phyloP scores from a whole-genome alignment of 2,888 invertebrate species.

The Seladonia tumulorum region DNA sequence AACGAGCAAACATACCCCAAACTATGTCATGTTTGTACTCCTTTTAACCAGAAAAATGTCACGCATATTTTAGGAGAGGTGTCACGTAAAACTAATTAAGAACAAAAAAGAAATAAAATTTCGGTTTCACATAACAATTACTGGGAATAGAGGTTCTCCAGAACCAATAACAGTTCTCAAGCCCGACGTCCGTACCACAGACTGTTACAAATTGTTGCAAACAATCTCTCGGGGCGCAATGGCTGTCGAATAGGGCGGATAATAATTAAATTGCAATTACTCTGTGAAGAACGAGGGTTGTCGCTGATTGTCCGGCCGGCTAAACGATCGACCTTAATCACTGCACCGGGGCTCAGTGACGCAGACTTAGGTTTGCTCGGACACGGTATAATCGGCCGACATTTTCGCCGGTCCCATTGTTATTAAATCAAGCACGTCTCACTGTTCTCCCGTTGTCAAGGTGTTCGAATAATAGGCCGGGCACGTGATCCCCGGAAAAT shows the following conservation, averaged over 20 bases:
- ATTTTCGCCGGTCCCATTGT: not conserved
- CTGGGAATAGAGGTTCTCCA: not conserved
- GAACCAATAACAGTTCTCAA: not conserved
- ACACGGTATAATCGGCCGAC: not conserved
- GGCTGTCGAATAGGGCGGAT: not conserved
- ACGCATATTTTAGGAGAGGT: not conserved
- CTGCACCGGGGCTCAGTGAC: conserved; percentile 31
- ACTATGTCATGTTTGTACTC: not conserved
- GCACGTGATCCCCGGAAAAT: not conserved
- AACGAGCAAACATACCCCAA: not conserved
- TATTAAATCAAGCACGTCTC: conserved; percentile 1
- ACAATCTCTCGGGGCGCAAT: not conserved
- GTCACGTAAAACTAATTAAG: not conserved
- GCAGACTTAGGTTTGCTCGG: conserved; percentile 2
- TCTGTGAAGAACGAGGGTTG: not conserved
- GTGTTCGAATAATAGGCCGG: not conserved
- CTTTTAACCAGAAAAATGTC: not conserved
- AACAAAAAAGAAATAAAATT: not conserved
- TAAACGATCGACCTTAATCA: conserved; percentile 39
- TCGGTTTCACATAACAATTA: not conserved
- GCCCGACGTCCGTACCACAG: not conserved
- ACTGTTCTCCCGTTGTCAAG: not conserved
- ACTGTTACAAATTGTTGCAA: not conserved
- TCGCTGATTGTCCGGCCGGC: not conserved
- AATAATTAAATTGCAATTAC: not conserved